These are phyloP conservation scores for Aegotheles bennettii DNA, from an alignment of 2,113 vertebrate genomes.

Conservation along the genomic window DNA sequence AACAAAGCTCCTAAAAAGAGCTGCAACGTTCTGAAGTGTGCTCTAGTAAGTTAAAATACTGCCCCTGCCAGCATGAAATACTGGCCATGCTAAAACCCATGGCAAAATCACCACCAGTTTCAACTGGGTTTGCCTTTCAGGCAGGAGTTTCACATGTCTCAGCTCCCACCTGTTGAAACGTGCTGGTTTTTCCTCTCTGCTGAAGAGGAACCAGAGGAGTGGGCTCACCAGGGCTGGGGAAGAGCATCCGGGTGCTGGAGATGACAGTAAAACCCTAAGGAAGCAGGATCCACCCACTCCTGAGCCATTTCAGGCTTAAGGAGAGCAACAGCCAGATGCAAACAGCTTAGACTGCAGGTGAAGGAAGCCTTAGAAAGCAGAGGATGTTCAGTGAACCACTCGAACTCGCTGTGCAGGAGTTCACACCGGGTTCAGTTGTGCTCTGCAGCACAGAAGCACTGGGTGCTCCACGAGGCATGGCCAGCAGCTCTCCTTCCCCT, in stretches of 20 bases:
- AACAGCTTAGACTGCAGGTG: background rate
- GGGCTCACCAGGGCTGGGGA: too few relatives aligned
- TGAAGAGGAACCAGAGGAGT: background rate
- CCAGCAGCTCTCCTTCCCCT: background rate
- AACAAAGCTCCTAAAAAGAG: background rate
- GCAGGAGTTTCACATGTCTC: background rate
- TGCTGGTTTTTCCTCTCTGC: background rate
- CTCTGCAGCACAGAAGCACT: background rate
- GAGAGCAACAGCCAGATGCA: background rate
- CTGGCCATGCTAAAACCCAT: rapidly evolving
- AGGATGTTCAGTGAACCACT: background rate
- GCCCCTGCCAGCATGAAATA: background rate
- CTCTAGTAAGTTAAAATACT: background rate
- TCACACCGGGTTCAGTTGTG: rapidly evolving
- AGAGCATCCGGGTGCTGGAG: background rate
- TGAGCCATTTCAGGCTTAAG: background rate
- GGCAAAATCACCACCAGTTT: background rate
- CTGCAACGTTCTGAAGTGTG: background rate
- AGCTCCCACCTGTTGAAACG: background rate
- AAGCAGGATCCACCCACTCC: background rate
- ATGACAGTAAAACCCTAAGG: background rate
- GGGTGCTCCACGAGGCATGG: rapidly evolving
- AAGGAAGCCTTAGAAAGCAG: background rate
- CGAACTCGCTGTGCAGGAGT: background rate
- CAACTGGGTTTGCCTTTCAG: background rate